Conservation (phyloP, 2,797 vertebrate genomes). For the Chaunax sp. region DNA sequence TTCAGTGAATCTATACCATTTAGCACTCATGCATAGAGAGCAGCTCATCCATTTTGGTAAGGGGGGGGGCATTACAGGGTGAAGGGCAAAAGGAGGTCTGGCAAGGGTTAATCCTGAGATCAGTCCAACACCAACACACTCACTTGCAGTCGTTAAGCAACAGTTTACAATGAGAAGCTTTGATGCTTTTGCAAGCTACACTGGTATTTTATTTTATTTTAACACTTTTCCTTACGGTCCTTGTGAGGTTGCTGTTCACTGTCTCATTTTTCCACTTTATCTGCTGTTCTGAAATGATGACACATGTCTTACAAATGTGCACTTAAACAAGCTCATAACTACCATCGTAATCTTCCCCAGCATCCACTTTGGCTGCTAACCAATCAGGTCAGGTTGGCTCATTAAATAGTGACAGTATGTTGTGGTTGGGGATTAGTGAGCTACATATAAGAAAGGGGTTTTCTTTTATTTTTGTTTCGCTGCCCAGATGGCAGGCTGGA, state of each 20-base stretch:
- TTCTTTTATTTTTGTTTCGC: not conserved
- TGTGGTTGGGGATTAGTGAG: constrained; percentile 20
- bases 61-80: too few species aligned
- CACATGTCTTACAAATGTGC: constrained; percentile 11
- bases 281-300: constrained; percentile 4
- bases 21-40: too few species aligned
- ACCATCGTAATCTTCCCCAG: constrained; percentile 25
- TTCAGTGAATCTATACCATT: too few species aligned
- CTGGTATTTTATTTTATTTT: not conserved
- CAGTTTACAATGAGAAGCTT: constrained; percentile 1
- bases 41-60: too few species aligned
- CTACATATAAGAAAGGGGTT: not conserved
- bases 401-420: constrained; percentile 13
- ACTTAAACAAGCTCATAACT: constrained; percentile 4
- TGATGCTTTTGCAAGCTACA: not conserved
- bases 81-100: not conserved
- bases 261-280: not conserved
- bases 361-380: constrained; percentile 9
- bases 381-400: constrained; percentile 12
- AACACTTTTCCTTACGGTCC: not conserved
- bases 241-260: not conserved
- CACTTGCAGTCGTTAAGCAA: not conserved
- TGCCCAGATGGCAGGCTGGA: constrained; percentile 49
- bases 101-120: constrained; percentile 11
- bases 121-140: constrained; percentile 5